Base-by-base conservation (phyloP, 2,797 vertebrate species). In the Pangasius sanitwongsei region DNA sequence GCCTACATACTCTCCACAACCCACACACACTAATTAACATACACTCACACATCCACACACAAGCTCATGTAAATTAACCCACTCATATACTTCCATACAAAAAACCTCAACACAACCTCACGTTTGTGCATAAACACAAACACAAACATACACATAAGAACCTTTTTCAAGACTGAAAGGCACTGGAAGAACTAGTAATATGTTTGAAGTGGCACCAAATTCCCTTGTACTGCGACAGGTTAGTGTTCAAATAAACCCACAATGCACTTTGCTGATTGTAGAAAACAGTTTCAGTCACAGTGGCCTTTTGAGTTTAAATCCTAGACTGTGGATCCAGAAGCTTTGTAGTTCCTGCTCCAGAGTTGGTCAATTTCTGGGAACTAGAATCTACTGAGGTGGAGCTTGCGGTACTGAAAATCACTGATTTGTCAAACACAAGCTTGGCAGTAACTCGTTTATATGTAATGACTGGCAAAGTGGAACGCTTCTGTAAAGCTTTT, bases 41-140 rank as follows among this genome's bases (percentile, higher is more conserved):
- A 16, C 37, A 82, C 78, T 18, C 87, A 48, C 81, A n/a, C 57
- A 77, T 15, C 48, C 70, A 41, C 77, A 85, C 69, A 88, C 23
- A 1, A 37, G 28, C 41, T 61, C 20, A 31, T 48, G 59, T 31
- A 57, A 34, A 57, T 59, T 4, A 63, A 70, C 67, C 41, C 18
- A 50, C 9, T 4, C 1, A 6, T 57, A 87, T n/a, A 74, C 23
- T 48, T n/a, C 7, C 8, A 41, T 20, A 57, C n/a, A 6, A 37
- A 37, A 59, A 41, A n/a, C 18, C 6, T 7, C 15, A 31, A 13
- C 61, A 84, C 7, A 23, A 31, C 16, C 83, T 34, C 48, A 23
- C 1, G 41, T 48, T n/a, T 23, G 18, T 4, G 4, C 63, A 67
- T 31, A n/a, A 65, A 84, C 63, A 67, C 25, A 83, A 63, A 65